Base-by-base conservation (phyloP, 2,888 invertebrate genomes). In the Parthenolecanium corni region DNA sequence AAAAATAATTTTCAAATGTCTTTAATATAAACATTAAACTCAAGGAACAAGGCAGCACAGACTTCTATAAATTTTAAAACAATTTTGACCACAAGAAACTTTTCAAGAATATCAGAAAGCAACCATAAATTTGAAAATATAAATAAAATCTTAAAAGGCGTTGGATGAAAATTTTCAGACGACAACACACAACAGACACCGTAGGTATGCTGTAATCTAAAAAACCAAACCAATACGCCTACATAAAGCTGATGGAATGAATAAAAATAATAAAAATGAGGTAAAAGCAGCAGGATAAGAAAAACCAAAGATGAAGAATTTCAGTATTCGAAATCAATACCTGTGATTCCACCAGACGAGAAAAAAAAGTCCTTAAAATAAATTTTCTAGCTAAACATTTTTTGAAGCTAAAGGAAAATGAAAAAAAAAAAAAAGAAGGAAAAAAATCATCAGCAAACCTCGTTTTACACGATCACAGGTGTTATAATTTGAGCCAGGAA, bases 381-480 rank as follows among this genome's bases (percentile, higher is more conserved):
- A 11, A 42, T 14, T 42, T 3, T 42, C 16, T 42, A 42, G 44
- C n/a, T 42, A 46, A 42, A 23, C 4, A 31, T 31, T 31, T 31
- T 44, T 16, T 20, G 21, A 58, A 16, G 40, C 23, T 21, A 51
- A 9, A 21, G 3, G 14, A 14, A 25, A 61, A 49, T n/a, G 2
- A 40, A 20, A 56, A 46, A 56, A 53, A 18, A 56, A 21, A 56
- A 54, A 16, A 11, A 16, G 42, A 21, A 14, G 14, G 14, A 12
- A 11, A 38, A 36, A n/a, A 14, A 12, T 21, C 20, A 3, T 63
- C 14, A 57, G 24, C 76, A 86, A 89, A 84, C 90, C 90, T 78
- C 91, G 82, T 80, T 91, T 91, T 78, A 91, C 89, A 72, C 91
- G 81, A 77, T 92, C 91, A 76, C 91, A 91, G 31, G 91, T 92